phyloP scores from a whole-genome alignment of 2,888 invertebrate genomes.

The Sycophila texana region DNA sequence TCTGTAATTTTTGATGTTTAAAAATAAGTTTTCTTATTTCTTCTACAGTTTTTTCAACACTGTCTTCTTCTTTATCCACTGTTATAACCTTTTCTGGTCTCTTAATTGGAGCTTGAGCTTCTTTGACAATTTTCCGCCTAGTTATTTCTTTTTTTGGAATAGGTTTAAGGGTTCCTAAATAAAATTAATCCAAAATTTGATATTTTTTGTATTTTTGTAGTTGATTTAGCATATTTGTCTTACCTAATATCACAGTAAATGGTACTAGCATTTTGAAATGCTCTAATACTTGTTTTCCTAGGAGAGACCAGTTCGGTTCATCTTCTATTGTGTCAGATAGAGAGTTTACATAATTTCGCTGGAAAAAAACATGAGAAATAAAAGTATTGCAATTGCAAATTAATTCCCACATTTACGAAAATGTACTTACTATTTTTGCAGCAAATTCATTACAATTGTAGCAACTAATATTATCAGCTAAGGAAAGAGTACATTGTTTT shows the following conservation, averaged over 20 bases:
- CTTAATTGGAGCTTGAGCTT: constrained; percentile 70
- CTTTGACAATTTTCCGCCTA: constrained; percentile 52
- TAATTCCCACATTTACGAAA: constrained; percentile 7
- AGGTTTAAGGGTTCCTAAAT: constrained; percentile 60
- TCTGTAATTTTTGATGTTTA: constrained; percentile 73
- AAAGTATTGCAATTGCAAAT: constrained; percentile 11
- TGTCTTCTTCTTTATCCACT: constrained; percentile 78
- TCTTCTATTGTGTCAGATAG: constrained; percentile 52
- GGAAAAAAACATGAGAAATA: constrained; percentile 27
- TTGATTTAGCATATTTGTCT: constrained; percentile 21
- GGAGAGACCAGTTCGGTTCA: constrained; percentile 64
- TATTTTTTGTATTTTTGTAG: neutral
- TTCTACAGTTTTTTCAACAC: constrained; percentile 78
- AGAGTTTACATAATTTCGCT: constrained; percentile 45
- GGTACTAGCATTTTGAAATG: constrained; percentile 61
- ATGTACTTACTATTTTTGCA: constrained; percentile 64
- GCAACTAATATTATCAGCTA: constrained; percentile 63
- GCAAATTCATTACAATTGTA: constrained; percentile 66
- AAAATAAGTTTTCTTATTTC: constrained; percentile 77
- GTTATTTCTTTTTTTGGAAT: constrained; percentile 60
- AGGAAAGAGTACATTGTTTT: constrained; percentile 62
- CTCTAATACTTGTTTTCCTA: constrained; percentile 60
- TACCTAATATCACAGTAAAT: constrained; percentile 65
- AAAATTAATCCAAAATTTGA: neutral
- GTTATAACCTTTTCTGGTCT: constrained; percentile 78